A percentile compares a stretch with the other conserved stretches of the same genome.
phyloP scores from a whole-genome alignment of 2,888 invertebrate genomes.

The Drosophila setosimentum region DNA sequence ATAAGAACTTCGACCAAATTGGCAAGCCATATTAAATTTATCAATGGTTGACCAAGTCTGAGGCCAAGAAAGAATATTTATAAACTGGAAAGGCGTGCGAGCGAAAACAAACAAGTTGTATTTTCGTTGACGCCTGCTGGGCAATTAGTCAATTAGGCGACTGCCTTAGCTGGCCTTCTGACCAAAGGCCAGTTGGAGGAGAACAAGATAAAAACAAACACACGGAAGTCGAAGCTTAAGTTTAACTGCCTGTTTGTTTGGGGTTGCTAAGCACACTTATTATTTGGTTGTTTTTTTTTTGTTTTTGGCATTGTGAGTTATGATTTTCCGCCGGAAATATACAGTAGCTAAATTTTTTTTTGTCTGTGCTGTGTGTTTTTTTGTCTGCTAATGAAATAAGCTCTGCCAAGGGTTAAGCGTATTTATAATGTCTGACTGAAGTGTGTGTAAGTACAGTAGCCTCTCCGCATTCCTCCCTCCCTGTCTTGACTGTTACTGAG shows the following conservation, averaged over 20 bases:
- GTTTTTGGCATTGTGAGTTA: conserved; percentile 75
- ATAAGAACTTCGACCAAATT: neutral
- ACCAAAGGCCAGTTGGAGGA: conserved; percentile 55
- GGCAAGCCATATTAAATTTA: neutral
- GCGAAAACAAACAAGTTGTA: conserved; percentile 4
- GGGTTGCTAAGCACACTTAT: conserved; percentile 30
- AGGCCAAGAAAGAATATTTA: neutral
- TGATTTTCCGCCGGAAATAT: conserved; percentile 84
- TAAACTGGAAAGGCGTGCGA: neutral
- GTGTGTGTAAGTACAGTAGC: conserved; percentile 9
- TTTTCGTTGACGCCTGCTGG: conserved; percentile 44
- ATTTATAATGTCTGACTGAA: conserved; percentile 67
- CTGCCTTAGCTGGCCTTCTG: conserved; percentile 12
- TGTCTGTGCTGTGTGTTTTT: conserved; percentile 52
- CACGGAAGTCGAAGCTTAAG: conserved; percentile 51
- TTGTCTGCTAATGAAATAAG: conserved; percentile 81
- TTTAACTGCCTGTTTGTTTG: conserved; percentile 45
- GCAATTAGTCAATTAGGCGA: conserved; percentile 72
- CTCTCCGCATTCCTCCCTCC: conserved; percentile 12
- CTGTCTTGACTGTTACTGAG: conserved; percentile 19
- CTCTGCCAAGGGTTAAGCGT: conserved; percentile 82
- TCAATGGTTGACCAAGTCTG: neutral
- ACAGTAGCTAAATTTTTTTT: conserved; percentile 63
- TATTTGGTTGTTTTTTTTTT: conserved; percentile 17
- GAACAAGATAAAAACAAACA: conserved; percentile 49